Base-by-base conservation (phyloP, 2,797 vertebrate genomes). In the Pogonophryne albipinna region DNA sequence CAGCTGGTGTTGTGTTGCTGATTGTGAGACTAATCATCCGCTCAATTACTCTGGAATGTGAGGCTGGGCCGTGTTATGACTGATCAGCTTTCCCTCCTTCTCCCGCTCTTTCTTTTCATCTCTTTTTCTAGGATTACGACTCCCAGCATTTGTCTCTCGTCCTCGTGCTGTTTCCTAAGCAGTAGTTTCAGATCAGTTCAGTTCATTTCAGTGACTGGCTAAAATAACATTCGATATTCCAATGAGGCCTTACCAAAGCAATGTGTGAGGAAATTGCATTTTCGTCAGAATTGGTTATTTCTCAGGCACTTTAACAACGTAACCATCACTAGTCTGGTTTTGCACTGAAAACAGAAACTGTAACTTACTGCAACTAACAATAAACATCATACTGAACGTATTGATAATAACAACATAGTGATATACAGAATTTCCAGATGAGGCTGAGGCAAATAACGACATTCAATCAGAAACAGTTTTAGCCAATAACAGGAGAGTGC, bases 11-110 rank as follows among this genome's bases (percentile, higher is more conserved):
- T 92, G 80, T 90, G 92, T 94, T 91, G 93, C 85, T 93, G 94
- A 95, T 94, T 95, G 92, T 95, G 95, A 89, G 90, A 93, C 85
- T 95, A 96, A 95, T 95, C 92, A 96, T 91, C 85, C 80, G 88
- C 91, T 94, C 96, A 97, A 96, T 96, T 97, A 96, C 90, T 89
- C 83, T 86, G 94, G 94, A 96, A 96, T 96, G 93, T 90, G 90
- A 85, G 68, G 89, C 84, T 86, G 82, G 84, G 85, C 78, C 52
- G 79, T 95, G 88, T 94, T 96, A 94, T 95, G 94, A 96, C 92
- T 96, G 91, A 88, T 95, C 91, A 92, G 73, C 84, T 86, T 80
- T 80, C 80, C 71, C 13, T 60, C 44, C 38, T 38, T 86, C 87
- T 87, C 59, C 12, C 17, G 47, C 56, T 80, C 59, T 68, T 69